Evolutionary conservation across 2,113 vertebrate species (phyloP), one percentile per base, ranked within the genome.

Genomic region (Shinisaurus crocodilurus): DNA sequence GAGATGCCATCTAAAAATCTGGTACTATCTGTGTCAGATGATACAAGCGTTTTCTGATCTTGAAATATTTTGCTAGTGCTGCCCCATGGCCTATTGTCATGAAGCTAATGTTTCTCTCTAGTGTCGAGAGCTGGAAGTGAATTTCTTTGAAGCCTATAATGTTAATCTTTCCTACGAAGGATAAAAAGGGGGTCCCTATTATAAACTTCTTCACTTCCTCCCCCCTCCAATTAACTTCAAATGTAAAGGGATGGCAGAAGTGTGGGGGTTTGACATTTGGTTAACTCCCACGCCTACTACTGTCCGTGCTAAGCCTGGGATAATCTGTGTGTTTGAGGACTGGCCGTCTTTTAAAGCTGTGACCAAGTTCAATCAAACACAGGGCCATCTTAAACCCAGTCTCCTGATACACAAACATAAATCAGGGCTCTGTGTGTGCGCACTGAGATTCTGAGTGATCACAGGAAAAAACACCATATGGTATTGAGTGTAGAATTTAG

Each of bases 121-220:
- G 16, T 48, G 94, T 23, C 93, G 92, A 93, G 87, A 75, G 3
- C 81, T 91, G 93, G 90, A 94, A 94, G 93, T 93, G 88, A 89
- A 84, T 76, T 77, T 16, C 13, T 29, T 12, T 5, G 50, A 89
- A 93, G 74, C 77, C 69, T 88, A 0, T 40, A 90, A 27, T 82
- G 88, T 0, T 83, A 34, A 83, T 29, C 57, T 82, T 82, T 57
- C 57, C 65, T 69, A 69, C 27, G 27, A 69, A 29, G 27, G 29
- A 69, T 29, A 69, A 29, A 69, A 63, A 63, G 60, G 12, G 65
- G 13, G 60, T 63, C 60, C 34, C 34, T 37, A 5, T 75, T 75
- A 37, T 37, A 75, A 75, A 34, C 3, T 37, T 7, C 69, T 72
- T 72, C 10, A 32, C n/a, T 72, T 37, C 16, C 15, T 37, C 6